Evolutionary conservation across 2,888 invertebrate genomes (phyloP).

Genomic region (Vesta saturnalis): DNA sequence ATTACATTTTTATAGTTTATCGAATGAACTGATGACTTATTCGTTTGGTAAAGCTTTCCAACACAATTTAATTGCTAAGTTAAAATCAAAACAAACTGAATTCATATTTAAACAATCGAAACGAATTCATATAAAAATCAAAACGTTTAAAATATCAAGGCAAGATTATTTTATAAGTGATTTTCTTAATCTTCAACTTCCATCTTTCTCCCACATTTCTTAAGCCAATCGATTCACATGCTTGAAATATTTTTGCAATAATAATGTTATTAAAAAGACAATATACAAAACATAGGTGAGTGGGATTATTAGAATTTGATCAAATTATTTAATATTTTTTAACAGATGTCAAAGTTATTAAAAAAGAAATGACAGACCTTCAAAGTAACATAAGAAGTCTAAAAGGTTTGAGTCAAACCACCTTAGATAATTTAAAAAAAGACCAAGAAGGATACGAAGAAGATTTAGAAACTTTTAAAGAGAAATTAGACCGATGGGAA

Average conservation of each 20-base stretch:
- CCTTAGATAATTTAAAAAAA: conserved; percentile 44
- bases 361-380: conserved; percentile 52
- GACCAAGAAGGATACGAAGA: conserved; percentile 49
- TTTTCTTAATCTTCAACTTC: too few species aligned
- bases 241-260: conserved; percentile 39
- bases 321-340: conserved; percentile 15
- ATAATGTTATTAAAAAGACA: conserved; percentile 42
- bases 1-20: too few species aligned
- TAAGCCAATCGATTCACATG: conserved; percentile 38
- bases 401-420: conserved; percentile 44
- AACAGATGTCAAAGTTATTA: conserved; percentile 52
- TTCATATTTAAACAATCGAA: too few species aligned
- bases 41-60: too few species aligned
- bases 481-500: conserved; percentile 52
- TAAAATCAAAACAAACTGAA: too few species aligned
- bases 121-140: too few species aligned
- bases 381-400: conserved; percentile 52
- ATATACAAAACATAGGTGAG: conserved; percentile 42
- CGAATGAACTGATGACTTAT: too few species aligned
- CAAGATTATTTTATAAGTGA: too few species aligned
- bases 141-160: too few species aligned
- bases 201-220: too few species aligned
- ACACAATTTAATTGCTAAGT: too few species aligned
- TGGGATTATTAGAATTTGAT: neutral
- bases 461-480: conserved; percentile 50